Percentiles rank a stretch among this genome's conserved stretches.
Evolutionary conservation across 2,888 invertebrate genomes (phyloP).

Genomic region (Agrochola lota): DNA sequence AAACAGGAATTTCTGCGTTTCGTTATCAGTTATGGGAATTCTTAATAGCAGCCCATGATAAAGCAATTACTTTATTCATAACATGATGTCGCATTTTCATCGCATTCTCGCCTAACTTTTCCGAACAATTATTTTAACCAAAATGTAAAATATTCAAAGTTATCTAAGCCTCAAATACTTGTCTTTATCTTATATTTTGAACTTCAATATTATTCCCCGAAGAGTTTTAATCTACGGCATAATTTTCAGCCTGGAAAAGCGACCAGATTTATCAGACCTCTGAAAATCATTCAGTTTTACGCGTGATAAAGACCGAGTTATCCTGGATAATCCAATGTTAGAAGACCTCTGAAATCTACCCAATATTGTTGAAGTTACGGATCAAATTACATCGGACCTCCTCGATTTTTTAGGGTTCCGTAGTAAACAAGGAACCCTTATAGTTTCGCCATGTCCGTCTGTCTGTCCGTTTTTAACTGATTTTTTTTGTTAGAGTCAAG

Average conservation of each 20-base stretch:
- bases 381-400: background rate
- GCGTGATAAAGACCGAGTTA: background rate
- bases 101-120: background rate
- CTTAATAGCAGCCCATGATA: background rate
- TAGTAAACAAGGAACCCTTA: too few relatives aligned
- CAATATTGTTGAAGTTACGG: background rate
- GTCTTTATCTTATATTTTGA: background rate
- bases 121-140: background rate
- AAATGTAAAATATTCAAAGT: background rate
- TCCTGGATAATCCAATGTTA: background rate
- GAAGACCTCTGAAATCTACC: background rate
- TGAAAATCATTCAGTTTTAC: background rate
- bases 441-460: too few relatives aligned
- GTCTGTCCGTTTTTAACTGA: too few relatives aligned
- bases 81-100: background rate
- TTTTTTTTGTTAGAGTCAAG: too few relatives aligned
- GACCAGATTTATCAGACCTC: background rate
- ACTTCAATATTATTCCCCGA: conserved; percentile 16
- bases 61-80: background rate
- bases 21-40: background rate
- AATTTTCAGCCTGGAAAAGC: background rate
- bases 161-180: background rate
- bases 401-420: too few relatives aligned
- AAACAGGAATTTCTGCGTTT: background rate
- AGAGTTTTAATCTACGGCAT: conserved; percentile 11